Conservation (phyloP, 2,888 invertebrate genomes). For the Leucoma salicis region DNA sequence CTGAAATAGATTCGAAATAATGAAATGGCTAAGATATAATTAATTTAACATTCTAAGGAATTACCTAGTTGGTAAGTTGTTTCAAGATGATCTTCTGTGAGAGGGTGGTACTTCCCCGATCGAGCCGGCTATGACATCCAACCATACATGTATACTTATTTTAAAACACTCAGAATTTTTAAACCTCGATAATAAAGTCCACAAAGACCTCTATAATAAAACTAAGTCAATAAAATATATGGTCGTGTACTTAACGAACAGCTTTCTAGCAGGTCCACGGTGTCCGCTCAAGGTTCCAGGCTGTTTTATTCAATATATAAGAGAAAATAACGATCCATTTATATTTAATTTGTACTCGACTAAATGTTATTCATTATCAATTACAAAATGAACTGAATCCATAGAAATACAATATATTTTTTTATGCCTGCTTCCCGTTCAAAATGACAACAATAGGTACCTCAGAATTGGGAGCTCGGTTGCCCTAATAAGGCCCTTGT, state of each 20-base stretch:
- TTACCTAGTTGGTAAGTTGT: no score
- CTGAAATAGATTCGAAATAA: no score
- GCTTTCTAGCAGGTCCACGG: conserved; percentile 16
- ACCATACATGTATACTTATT: not conserved
- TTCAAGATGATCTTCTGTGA: no score
- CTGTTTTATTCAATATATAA: conserved; percentile 1
- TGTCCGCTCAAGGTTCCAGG: conserved; percentile 14
- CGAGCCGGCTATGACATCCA: no score
- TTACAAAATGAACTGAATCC: not conserved
- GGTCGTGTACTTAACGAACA: conserved; percentile 11
- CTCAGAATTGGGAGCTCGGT: conserved; percentile 11
- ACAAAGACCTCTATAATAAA: conserved; percentile 1
- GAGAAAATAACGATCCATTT: conserved; percentile 10
- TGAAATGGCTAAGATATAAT: no score
- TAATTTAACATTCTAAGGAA: no score
- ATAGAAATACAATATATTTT: not conserved
- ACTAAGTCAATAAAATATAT: conserved; percentile 8
- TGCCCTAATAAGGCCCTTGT: conserved; percentile 35
- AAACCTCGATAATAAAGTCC: not conserved
- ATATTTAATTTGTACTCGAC: not conserved
- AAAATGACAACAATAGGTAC: conserved; percentile 2
- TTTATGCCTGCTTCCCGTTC: not conserved
- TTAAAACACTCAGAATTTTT: not conserved
- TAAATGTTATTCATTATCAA: no score
- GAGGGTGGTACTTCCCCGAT: no score